A percentile compares a stretch with the other conserved stretches of the same genome.
Evolutionary conservation across 30 jellyfish, hydroid and myxozoan species (phyloP).

Genomic region (Mastigias papua): DNA sequence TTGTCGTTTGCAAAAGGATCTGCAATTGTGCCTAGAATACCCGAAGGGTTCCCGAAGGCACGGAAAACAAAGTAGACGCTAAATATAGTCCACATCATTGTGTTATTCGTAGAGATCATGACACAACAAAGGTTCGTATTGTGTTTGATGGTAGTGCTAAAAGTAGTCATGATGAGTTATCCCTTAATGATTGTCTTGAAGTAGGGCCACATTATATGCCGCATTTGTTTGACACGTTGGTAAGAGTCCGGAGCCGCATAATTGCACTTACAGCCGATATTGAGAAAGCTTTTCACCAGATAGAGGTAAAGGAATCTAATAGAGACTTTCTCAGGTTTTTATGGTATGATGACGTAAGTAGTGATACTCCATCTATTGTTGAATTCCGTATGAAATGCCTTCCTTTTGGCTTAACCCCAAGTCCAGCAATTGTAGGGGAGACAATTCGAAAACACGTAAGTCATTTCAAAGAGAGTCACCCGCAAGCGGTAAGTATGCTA

Average conservation of each 20-base stretch:
- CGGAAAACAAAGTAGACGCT: neutral
- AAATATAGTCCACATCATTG: slow-evolving; percentile 16
- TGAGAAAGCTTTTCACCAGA: slow-evolving; percentile 56
- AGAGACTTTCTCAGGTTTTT: slow-evolving; percentile 31
- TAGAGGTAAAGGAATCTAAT: slow-evolving; percentile 34
- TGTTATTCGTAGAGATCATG: slow-evolving; percentile 31
- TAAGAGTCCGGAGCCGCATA: slow-evolving; percentile 8
- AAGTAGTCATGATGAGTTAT: neutral
- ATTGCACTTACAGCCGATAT: slow-evolving; percentile 24
- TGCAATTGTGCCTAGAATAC: neutral
- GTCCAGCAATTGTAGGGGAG: slow-evolving; percentile 40
- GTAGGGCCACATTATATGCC: slow-evolving; percentile 16
- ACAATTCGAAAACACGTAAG: slow-evolving; percentile 34
- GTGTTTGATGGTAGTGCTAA: slow-evolving; percentile 49
- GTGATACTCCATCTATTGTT: slow-evolving; percentile 10
- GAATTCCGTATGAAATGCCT: slow-evolving; percentile 14
- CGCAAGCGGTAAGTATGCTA: neutral
- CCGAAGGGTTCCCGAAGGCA: slow-evolving; percentile 1
- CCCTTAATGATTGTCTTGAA: slow-evolving; percentile 30
- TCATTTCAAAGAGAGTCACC: neutral
- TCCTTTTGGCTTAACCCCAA: slow-evolving; percentile 26
- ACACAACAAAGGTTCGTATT: slow-evolving; percentile 48
- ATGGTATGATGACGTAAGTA: slow-evolving; percentile 40
- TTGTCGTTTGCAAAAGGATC: slow-evolving; percentile 7
- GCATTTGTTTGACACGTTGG: slow-evolving; percentile 7